Evolutionary conservation across 2,797 vertebrate genomes (phyloP).

Genomic region (Miichthys miiuy): DNA sequence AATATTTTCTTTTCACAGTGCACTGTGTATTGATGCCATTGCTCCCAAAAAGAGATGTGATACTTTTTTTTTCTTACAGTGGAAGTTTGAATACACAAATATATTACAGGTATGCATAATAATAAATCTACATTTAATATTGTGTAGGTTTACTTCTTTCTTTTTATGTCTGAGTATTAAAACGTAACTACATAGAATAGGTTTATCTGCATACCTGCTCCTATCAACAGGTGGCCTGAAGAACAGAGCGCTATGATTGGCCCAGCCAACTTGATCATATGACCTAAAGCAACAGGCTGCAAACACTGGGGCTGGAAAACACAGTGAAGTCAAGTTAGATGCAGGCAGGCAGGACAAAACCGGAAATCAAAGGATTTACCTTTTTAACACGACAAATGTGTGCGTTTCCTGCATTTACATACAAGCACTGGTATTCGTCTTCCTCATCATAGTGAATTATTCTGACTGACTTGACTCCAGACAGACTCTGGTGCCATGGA

Average conservation of each 20-base stretch:
- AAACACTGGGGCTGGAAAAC: not conserved
- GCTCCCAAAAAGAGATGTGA: not conserved
- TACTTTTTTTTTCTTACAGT: not conserved
- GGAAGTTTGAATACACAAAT: not conserved
- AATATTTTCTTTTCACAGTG: not conserved
- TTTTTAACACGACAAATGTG: not conserved
- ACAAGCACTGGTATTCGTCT: no score
- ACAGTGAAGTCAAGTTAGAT: conserved; percentile 6
- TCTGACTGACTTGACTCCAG: not conserved
- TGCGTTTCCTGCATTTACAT: not conserved
- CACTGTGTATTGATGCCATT: not conserved
- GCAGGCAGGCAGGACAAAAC: accelerated
- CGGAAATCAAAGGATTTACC: not conserved
- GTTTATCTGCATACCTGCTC: not conserved
- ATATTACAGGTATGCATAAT: not conserved
- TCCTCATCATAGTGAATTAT: not conserved
- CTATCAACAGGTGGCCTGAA: not conserved
- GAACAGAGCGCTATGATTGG: conserved; percentile 58
- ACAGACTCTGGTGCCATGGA: no score
- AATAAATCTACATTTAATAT: not conserved
- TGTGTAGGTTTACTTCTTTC: not conserved
- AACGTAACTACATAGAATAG: not conserved
- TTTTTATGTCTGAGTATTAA: no score
- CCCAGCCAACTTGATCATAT: conserved; percentile 51
- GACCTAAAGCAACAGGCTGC: conserved; percentile 56